Base-by-base conservation (phyloP, 2,797 vertebrate species). In the Caiman crocodilus region DNA sequence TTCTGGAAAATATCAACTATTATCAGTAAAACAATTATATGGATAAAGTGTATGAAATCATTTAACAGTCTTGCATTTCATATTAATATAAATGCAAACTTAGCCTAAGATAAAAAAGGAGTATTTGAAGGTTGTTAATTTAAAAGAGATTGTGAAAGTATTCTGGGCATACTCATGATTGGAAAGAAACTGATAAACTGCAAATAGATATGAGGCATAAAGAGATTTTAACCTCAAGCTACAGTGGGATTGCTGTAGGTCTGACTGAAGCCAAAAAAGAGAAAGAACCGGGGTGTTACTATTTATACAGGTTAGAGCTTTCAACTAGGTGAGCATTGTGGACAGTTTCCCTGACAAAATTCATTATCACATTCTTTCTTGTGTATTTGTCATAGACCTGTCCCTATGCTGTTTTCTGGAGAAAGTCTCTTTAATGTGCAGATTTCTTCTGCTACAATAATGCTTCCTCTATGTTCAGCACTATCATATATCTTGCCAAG, bases 131-230 rank as follows among this genome's bases (percentile, higher is more conserved):
- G 25, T 0, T 28, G 76, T 61, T 59, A 58, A 61, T 65, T 50
- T 81, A 35, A 79, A 91, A 28, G 0, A 17, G 69, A 57, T 60
- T 83, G 85, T 21, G 3, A 90, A 92, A 74, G 4, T 58, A 59
- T 74, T 93, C n/a, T 88, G 61, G 80, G 25, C 82, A 56, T 56
- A 20, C 1, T 25, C 26, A 15, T 9, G 9, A 50, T 61, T 18
- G 16, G 14, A 82, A 61, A 79, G 26, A 79, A 89, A 87, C 6
- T 6, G 12, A 74, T 61, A 87, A 42, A 83, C 32, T 74, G 5
- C 3, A 76, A 87, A 50, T 79, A 6, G 0, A 6, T 32, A 50
- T 5, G 0, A 55, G 21, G 2, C 64, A n/a, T 64, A 74, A 59
- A 18, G 25, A 55, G 12, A 56, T 3, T 20, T 11, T 55, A 75